A percentile compares a stretch with the other conserved stretches of the same genome.
These are phyloP conservation scores for Coelogynopora nodosa DNA, from an alignment of 2,888 invertebrate species.

Conservation along the genomic window DNA sequence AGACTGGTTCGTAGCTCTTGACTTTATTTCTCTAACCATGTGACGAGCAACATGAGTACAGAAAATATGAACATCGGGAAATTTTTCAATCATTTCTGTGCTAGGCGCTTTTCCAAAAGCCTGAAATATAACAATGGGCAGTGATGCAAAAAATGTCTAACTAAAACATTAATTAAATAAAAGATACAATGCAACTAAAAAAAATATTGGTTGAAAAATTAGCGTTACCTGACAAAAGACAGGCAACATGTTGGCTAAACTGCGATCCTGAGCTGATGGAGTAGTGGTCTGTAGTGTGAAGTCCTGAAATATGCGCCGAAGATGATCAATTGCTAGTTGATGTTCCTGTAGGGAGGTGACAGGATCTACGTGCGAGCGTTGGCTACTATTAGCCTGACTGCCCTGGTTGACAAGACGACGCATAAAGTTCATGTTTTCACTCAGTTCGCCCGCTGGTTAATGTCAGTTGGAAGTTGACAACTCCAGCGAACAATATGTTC, in stretches of 20 bases:
- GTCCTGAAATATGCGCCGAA: not conserved
- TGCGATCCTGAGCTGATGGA: not conserved
- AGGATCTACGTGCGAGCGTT: not conserved
- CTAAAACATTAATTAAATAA: too few relatives aligned
- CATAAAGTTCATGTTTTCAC: slow-evolving; percentile 17
- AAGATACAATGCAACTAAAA: too few relatives aligned
- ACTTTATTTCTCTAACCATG: slow-evolving; percentile 92
- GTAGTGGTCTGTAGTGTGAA: not conserved
- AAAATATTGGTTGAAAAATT: too few relatives aligned
- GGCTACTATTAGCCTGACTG: not conserved
- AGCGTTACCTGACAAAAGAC: not conserved
- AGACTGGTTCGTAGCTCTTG: slow-evolving; percentile 87
- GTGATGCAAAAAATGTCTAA: too few relatives aligned
- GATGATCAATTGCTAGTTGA: not conserved
- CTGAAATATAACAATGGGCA: slow-evolving; percentile 9
- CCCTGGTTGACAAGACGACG: not conserved
- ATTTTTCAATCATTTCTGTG: slow-evolving; percentile 93
- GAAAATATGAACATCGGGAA: slow-evolving; percentile 89
- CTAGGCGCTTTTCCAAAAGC: slow-evolving; percentile 66
- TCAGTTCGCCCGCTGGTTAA: not conserved
- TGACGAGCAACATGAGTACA: slow-evolving; percentile 87
- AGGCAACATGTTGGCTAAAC: not conserved
- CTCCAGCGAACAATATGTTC: not conserved
- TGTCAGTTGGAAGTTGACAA: not conserved
- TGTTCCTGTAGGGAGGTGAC: not conserved